A percentile compares a stretch with the other conserved stretches of the same genome.
phyloP scores from a whole-genome alignment of 2,113 vertebrate genomes.

The Macrotis lagotis region DNA sequence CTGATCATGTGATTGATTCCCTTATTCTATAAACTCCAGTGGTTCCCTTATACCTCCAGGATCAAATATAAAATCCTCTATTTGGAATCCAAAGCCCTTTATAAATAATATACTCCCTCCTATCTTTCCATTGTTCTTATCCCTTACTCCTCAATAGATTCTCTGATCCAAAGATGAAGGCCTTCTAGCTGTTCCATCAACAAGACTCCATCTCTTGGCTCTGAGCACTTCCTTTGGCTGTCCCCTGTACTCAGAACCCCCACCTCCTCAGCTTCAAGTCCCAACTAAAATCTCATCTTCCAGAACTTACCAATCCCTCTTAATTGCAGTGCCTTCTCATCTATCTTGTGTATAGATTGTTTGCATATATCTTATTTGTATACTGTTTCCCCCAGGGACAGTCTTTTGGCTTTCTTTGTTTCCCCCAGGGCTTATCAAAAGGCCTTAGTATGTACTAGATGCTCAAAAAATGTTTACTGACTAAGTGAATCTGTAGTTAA shows the following conservation, averaged over 20 bases:
- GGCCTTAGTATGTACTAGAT: too few species aligned
- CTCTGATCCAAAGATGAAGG: not conserved
- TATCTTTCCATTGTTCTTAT: not conserved
- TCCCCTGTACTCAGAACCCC: not conserved
- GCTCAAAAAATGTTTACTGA: too few species aligned
- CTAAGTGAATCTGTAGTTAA: too few species aligned
- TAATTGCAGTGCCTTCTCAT: not conserved
- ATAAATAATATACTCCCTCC: not conserved
- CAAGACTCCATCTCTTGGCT: not conserved
- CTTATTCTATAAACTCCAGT: not conserved
- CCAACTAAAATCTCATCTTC: not conserved
- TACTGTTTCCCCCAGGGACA: not conserved
- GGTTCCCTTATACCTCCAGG: not conserved
- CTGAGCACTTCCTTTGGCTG: not conserved
- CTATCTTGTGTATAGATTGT: not conserved
- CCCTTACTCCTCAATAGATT: not conserved
- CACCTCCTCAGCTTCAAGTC: not conserved
- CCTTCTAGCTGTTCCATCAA: not conserved
- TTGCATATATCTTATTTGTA: not conserved
- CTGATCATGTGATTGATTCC: not conserved
- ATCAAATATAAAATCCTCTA: not conserved
- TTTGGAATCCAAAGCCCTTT: not conserved
- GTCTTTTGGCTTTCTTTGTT: too few species aligned
- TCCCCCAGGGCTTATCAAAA: too few species aligned
- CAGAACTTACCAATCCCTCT: not conserved